Evolutionary conservation across 2,797 vertebrate genomes (phyloP), one percentile per base, ranked within the genome.

Genomic region (Mastacembelus armatus): DNA sequence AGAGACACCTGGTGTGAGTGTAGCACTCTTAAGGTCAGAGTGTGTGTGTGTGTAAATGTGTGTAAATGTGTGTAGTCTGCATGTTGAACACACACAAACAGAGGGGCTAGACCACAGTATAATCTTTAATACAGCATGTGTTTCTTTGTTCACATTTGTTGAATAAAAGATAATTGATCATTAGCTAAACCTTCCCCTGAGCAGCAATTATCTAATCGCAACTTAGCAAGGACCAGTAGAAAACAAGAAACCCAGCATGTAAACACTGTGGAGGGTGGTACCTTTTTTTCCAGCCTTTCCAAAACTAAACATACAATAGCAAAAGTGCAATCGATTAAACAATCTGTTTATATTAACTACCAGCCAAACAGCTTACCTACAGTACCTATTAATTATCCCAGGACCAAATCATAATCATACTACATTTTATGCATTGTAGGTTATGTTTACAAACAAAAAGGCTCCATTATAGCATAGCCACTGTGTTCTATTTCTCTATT

Each of bases 1-100:
- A 7, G 75, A 71, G 78, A 72, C 80, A 83, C 84, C 78, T 84
- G 83, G 74, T 58, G 82, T 51, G 73, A 77, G 63, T 36, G 18
- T 6, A 42, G 16, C 18, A 8, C 80, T 68, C 64, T 78, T 86
- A 73, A 78, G 74, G 75, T 85, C 75, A 83, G 44, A 44, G 24
- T 51, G 42, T 24, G 14, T 39, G 56, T 77, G 57, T 70, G 54
- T 64, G 62, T 43, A 4, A 65, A 43, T 62, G 64, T 66, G 42
- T 65, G 4, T 57, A n/a, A n/a, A 39, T 55, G 49, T 33, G 36
- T 66, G 27, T 26, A 26, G 19, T 30, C 2, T 64, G 51, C 40
- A 44, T 47, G 16, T 43, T 66, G 44, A 63, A 48, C 45, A 56
- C 39, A 50, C 14, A 30, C 11, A 8, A 4, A 66, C 27, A 48